phyloP scores from a whole-genome alignment of 2,113 vertebrate genomes.

The Spea bombifrons region DNA sequence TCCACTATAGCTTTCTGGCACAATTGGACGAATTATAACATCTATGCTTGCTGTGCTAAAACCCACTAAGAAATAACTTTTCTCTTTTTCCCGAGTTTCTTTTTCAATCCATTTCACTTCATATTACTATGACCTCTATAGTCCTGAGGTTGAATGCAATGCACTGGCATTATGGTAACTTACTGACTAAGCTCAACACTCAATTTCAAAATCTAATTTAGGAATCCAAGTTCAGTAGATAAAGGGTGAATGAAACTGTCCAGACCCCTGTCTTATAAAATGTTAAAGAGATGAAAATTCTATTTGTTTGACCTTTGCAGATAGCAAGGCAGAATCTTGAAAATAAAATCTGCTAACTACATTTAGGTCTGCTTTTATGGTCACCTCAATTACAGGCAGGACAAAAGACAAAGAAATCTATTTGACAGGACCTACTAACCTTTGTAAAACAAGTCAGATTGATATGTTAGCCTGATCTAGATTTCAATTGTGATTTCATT shows the following conservation, averaged over 20 bases:
- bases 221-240: slow-evolving; percentile 52
- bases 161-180: slow-evolving; percentile 54
- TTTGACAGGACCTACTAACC: slow-evolving; percentile 39
- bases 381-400: slow-evolving; percentile 39
- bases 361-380: slow-evolving; percentile 32
- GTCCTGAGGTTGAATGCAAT: slow-evolving; percentile 54
- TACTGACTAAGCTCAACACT: slow-evolving; percentile 50
- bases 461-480: slow-evolving; percentile 33
- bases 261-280: slow-evolving; percentile 50
- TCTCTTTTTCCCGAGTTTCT: slow-evolving; percentile 42
- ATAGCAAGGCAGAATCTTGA: slow-evolving; percentile 48
- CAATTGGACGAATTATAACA: slow-evolving; percentile 30
- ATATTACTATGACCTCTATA: slow-evolving; percentile 56
- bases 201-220: slow-evolving; percentile 71
- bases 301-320: slow-evolving; percentile 50
- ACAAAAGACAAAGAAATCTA: slow-evolving; percentile 44
- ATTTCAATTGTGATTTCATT: slow-evolving; percentile 33
- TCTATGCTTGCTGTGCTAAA: slow-evolving; percentile 38
- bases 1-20: slow-evolving; percentile 21
- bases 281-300: slow-evolving; percentile 50
- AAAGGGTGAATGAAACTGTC: slow-evolving; percentile 67
- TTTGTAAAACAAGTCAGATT: slow-evolving; percentile 43
- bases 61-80: slow-evolving; percentile 44
- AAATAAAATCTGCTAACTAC: slow-evolving; percentile 49
- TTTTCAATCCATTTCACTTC: slow-evolving; percentile 62